These are phyloP conservation scores for Lucilia sericata DNA, from an alignment of 1,140 invertebrate species.

Conservation along the genomic window DNA sequence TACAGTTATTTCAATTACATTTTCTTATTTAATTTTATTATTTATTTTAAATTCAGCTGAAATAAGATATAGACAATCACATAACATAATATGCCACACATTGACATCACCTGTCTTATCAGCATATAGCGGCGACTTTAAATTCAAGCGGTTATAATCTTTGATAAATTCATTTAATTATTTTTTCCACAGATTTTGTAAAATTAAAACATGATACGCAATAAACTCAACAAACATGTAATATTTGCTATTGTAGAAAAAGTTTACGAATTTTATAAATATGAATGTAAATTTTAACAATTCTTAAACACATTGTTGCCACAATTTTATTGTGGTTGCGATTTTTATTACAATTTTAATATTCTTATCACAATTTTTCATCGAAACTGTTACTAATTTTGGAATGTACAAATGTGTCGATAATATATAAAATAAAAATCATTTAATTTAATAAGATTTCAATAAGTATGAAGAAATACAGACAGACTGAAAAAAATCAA, in stretches of 20 bases:
- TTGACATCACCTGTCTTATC: no score
- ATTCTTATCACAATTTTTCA: not conserved
- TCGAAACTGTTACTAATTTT: not conserved
- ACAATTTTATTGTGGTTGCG: not conserved
- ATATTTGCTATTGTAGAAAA: no score
- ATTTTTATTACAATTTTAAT: not conserved
- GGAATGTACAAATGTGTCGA: not conserved
- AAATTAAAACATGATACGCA: no score
- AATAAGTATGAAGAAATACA: not conserved
- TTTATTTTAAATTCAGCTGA: no score
- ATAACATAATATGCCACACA: no score
- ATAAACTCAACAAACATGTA: no score
- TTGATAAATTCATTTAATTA: not conserved
- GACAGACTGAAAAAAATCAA: not conserved
- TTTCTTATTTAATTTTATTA: no score
- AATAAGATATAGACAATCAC: no score
- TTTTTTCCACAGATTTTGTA: not conserved
- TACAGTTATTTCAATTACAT: no score
- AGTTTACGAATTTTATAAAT: not conserved
- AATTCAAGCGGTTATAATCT: not conserved
- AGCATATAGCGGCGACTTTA: no score
- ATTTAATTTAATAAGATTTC: conserved; percentile 3
- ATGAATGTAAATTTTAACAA: not conserved
- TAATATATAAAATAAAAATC: not conserved
- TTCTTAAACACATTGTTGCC: not conserved